Conservation (phyloP, 2,888 invertebrate species). For the Polyploca ridens region DNA sequence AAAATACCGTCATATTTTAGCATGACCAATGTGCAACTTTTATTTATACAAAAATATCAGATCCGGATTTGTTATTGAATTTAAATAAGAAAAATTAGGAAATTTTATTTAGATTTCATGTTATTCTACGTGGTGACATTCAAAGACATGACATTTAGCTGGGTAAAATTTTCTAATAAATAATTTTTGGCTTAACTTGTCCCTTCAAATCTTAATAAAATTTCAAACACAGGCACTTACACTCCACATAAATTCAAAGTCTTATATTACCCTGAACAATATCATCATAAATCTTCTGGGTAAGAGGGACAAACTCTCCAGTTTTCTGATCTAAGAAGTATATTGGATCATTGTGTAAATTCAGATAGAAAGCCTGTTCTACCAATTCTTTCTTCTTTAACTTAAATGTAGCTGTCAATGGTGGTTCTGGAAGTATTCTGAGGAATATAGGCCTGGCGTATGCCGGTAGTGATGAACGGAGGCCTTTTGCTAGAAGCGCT, state of each 20-base stretch:
- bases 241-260: constrained; percentile 60
- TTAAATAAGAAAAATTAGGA: no score
- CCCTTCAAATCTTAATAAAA: background rate
- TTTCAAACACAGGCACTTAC: background rate
- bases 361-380: constrained; percentile 90
- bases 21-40: no score
- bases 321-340: constrained; percentile 85
- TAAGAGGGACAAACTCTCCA: constrained; percentile 75
- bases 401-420: constrained; percentile 95
- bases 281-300: constrained; percentile 75
- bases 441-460: constrained; percentile 96
- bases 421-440: constrained; percentile 89
- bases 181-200: background rate
- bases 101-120: no score
- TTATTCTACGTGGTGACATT: no score
- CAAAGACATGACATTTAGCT: no score
- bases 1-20: no score
- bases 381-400: constrained; percentile 95
- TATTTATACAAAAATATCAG: no score
- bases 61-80: no score
- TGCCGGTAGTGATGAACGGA: constrained; percentile 86
- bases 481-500: constrained; percentile 62
- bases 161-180: background rate
- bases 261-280: constrained; percentile 78
- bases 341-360: constrained; percentile 86